phyloP scores from a whole-genome alignment of 2,797 vertebrate genomes.

The Myripristis murdjan region DNA sequence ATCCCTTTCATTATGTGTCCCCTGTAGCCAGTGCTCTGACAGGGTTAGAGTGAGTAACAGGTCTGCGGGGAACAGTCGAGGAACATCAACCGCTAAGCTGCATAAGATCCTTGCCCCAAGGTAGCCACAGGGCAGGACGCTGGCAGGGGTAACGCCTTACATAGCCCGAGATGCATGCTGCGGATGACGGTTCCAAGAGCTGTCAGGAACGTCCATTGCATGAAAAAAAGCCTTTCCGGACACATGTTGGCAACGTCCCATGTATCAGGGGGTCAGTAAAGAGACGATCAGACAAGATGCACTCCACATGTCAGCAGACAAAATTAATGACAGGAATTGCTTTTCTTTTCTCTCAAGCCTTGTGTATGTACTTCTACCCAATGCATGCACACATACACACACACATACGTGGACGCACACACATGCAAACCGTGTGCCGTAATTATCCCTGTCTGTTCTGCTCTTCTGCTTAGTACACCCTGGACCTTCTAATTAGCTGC shows the following conservation, averaged over 20 bases:
- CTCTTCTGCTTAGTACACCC: constrained; percentile 62
- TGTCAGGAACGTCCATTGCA: constrained; percentile 2
- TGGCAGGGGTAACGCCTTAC: constrained; percentile 41
- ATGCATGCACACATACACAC: constrained; percentile 10
- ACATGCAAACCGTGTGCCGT: constrained; percentile 14
- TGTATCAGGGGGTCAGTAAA: constrained; percentile 32
- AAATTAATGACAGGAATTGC: constrained; percentile 32
- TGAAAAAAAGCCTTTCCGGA: constrained; percentile 14
- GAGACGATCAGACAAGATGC: constrained; percentile 48
- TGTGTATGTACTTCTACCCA: constrained; percentile 52
- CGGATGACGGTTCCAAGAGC: constrained; percentile 30
- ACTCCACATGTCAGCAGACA: constrained; percentile 40
- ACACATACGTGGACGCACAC: constrained; percentile 15
- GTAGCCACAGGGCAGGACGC: constrained; percentile 32
- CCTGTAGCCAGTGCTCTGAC: constrained; percentile 57
- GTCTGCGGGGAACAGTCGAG: constrained; percentile 61
- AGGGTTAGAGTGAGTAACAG: constrained; percentile 67
- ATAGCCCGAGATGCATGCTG: constrained; percentile 25
- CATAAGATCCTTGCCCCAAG: constrained; percentile 49
- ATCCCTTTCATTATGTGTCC: constrained; percentile 72
- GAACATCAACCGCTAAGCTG: constrained; percentile 69
- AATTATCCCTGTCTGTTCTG: constrained; percentile 64
- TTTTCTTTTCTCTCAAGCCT: constrained; percentile 52
- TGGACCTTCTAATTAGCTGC: constrained; percentile 63
- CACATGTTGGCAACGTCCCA: neutral